A percentile compares a stretch with the other conserved stretches of the same genome.
Conservation (phyloP, 1,140 invertebrate species). For the Bradynema listronoti region DNA sequence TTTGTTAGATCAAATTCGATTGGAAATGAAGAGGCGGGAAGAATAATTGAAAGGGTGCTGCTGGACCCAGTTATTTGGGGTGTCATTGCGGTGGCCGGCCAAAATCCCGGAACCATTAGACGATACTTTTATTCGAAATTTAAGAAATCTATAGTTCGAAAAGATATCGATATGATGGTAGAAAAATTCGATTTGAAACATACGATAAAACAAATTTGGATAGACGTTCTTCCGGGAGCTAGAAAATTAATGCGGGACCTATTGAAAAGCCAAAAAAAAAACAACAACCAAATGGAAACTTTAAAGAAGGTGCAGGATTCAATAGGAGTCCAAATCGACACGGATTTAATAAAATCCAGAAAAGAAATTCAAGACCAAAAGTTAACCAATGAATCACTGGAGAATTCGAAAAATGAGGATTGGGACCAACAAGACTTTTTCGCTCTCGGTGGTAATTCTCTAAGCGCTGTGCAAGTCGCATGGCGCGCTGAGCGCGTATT, state of each 20-base stretch:
- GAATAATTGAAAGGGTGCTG: conserved; percentile 21
- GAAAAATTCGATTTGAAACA: neutral
- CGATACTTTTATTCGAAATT: conserved; percentile 1
- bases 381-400: no score
- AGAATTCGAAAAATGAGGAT: neutral
- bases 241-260: neutral
- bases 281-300: neutral
- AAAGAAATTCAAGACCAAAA: no score
- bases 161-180: neutral
- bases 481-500: conserved; percentile 35
- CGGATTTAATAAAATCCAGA: no score
- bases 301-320: no score
- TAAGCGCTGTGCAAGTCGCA: conserved; percentile 41
- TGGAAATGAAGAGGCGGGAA: conserved; percentile 5
- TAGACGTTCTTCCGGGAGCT: conserved; percentile 7
- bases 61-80: conserved; percentile 2
- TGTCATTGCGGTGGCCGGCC: conserved; percentile 20
- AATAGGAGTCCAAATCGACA: no score
- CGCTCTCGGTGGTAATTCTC: conserved; percentile 43
- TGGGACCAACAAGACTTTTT: conserved; percentile 38
- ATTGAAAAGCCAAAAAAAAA: neutral
- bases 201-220: conserved; percentile 16
- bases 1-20: conserved; percentile 26
- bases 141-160: conserved; percentile 8
- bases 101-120: conserved; percentile 24